A percentile compares a stretch with the other conserved stretches of the same genome.
Evolutionary conservation across 2,113 vertebrate species (phyloP).

Genomic region (Gymnogyps californianus): DNA sequence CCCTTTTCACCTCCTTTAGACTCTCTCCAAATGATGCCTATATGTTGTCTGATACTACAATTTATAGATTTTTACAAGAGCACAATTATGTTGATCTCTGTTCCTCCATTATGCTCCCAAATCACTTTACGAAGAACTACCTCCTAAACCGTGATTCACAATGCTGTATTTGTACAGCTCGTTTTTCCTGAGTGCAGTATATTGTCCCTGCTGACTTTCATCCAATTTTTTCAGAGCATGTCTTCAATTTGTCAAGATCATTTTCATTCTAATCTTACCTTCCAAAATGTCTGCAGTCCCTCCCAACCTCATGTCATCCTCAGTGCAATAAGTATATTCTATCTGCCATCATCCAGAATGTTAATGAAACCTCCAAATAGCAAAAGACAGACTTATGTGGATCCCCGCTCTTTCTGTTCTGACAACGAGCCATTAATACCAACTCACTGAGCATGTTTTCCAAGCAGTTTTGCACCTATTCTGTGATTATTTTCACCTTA

Average conservation of each 20-base stretch:
- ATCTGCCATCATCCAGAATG: background rate
- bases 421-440: background rate
- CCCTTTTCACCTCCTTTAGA: background rate
- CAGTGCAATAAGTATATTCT: background rate
- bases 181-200: background rate
- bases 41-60: background rate
- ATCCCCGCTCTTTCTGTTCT: background rate
- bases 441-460: background rate
- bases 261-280: background rate
- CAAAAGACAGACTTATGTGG: background rate
- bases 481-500: background rate
- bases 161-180: background rate
- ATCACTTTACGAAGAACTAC: background rate
- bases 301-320: background rate
- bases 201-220: background rate
- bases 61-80: background rate
- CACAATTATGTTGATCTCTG: background rate
- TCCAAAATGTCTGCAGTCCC: background rate
- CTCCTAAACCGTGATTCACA: background rate
- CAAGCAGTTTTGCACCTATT: background rate
- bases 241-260: background rate
- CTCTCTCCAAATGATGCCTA: background rate
- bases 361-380: background rate
- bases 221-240: background rate
- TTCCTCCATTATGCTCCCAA: background rate